Percentiles rank a stretch among this genome's conserved stretches.
These are phyloP conservation scores for Crocallis elinguaria DNA, from an alignment of 2,888 invertebrate genomes.

Conservation along the genomic window DNA sequence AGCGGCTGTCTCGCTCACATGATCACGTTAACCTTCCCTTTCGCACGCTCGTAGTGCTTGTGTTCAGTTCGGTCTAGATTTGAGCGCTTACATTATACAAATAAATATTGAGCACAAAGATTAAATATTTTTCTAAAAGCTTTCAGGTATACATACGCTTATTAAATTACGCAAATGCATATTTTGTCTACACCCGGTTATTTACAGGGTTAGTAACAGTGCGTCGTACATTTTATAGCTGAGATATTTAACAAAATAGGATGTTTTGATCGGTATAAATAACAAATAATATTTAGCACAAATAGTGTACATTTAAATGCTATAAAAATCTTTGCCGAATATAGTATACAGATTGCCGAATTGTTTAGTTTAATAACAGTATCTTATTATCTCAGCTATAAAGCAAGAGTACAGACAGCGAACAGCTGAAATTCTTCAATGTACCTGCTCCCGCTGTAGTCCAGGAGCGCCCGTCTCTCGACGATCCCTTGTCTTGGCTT, in stretches of 20 bases:
- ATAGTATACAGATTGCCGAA: too few species aligned
- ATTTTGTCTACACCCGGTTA: not conserved
- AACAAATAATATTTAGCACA: too few species aligned
- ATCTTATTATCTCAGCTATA: constrained; percentile 11
- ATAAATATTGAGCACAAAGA: not conserved
- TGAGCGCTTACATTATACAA: too few species aligned
- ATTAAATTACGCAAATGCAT: not conserved
- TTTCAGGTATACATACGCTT: not conserved
- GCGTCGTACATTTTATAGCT: constrained; percentile 11
- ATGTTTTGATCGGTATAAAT: not conserved
- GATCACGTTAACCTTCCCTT: too few species aligned
- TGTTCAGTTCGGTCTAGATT: too few species aligned
- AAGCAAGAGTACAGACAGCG: not conserved
- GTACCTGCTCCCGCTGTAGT: constrained; percentile 68
- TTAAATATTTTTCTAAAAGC: not conserved
- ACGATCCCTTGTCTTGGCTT: constrained; percentile 73
- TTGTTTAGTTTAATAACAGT: too few species aligned
- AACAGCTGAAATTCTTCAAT: constrained; percentile 54
- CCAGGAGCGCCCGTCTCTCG: constrained; percentile 73
- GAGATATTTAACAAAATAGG: constrained; percentile 5
- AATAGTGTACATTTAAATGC: too few species aligned
- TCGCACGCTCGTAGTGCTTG: too few species aligned
- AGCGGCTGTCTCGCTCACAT: too few species aligned
- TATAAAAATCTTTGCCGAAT: too few species aligned
- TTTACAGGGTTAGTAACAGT: constrained; percentile 2